A percentile compares a stretch with the other conserved stretches of the same genome.
These are phyloP conservation scores for Drosophila hydei DNA, from an alignment of 1,140 invertebrate species.

Conservation along the genomic window DNA sequence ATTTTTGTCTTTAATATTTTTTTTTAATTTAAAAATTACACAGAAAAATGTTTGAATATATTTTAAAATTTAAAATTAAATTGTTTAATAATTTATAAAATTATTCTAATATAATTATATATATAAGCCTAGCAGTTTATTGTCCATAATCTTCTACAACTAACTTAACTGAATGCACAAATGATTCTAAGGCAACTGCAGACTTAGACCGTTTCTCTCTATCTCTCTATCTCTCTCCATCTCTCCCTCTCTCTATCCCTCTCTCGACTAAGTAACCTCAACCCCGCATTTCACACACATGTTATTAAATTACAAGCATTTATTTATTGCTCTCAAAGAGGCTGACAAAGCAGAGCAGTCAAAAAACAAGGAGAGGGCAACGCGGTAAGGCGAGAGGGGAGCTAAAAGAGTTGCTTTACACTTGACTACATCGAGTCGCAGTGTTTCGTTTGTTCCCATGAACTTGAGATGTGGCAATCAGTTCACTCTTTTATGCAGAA, in stretches of 20 bases:
- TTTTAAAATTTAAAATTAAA: too few species aligned
- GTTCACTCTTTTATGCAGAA: constrained; percentile 53
- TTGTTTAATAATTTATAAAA: too few species aligned
- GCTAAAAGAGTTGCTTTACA: constrained; percentile 41
- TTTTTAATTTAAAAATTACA: too few species aligned
- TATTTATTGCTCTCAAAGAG: constrained; percentile 21
- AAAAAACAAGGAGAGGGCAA: neutral
- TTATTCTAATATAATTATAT: too few species aligned
- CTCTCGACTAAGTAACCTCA: neutral
- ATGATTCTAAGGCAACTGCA: neutral
- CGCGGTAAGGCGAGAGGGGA: neutral
- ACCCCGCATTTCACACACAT: constrained; percentile 27
- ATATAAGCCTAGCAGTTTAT: too few species aligned
- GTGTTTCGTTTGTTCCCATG: constrained; percentile 69
- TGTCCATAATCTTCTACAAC: too few species aligned
- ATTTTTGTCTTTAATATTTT: too few species aligned
- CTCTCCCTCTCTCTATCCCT: neutral
- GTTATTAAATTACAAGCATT: constrained; percentile 30
- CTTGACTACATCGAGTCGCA: constrained; percentile 56
- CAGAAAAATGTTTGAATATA: too few species aligned
- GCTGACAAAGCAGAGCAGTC: neutral
- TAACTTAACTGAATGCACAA: neutral
- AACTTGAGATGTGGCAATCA: constrained; percentile 62
- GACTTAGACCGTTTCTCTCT: neutral
- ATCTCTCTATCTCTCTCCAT: neutral